Conservation (phyloP, 2,113 vertebrate species). For the Lepisosteus oculatus region DNA sequence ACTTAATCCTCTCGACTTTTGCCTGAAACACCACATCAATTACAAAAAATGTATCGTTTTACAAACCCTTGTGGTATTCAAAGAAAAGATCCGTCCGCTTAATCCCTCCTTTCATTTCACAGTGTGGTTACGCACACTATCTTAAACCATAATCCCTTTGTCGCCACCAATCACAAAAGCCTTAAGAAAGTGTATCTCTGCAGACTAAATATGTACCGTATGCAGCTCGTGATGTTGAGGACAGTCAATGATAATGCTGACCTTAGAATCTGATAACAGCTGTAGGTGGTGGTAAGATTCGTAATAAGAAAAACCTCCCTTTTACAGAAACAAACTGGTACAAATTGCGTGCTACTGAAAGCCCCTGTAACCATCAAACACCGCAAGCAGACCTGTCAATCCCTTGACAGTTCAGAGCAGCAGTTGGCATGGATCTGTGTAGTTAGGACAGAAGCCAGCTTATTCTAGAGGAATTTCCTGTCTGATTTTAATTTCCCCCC, state of each 20-base stretch:
- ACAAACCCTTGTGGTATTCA: conserved; percentile 44
- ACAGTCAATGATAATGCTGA: conserved; percentile 9
- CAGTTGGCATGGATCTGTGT: conserved; percentile 75
- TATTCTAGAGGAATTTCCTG: conserved; percentile 89
- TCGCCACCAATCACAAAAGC: conserved; percentile 54
- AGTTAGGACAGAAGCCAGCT: conserved; percentile 80
- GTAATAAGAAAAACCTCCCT: conserved; percentile 20
- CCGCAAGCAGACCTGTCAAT: conserved; percentile 31
- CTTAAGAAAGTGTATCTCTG: conserved; percentile 50
- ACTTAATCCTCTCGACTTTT: conserved; percentile 54
- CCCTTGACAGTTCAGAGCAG: conserved; percentile 54
- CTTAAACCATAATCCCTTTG: conserved; percentile 62
- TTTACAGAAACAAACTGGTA: conserved; percentile 20
- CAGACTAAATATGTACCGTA: conserved; percentile 46
- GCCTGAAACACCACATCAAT: conserved; percentile 45
- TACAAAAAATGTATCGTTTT: conserved; percentile 52
- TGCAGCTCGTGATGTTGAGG: conserved; percentile 15
- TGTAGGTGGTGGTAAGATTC: conserved; percentile 18
- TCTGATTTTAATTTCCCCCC: conserved; percentile 70
- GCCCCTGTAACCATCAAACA: conserved; percentile 22
- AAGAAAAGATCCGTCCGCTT: conserved; percentile 50
- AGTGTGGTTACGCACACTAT: conserved; percentile 46
- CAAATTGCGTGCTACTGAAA: conserved; percentile 27
- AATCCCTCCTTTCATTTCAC: conserved; percentile 58
- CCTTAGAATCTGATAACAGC: conserved; percentile 6